Conservation (phyloP, 2,113 vertebrate species). For the Apistogramma diplotaenia region DNA sequence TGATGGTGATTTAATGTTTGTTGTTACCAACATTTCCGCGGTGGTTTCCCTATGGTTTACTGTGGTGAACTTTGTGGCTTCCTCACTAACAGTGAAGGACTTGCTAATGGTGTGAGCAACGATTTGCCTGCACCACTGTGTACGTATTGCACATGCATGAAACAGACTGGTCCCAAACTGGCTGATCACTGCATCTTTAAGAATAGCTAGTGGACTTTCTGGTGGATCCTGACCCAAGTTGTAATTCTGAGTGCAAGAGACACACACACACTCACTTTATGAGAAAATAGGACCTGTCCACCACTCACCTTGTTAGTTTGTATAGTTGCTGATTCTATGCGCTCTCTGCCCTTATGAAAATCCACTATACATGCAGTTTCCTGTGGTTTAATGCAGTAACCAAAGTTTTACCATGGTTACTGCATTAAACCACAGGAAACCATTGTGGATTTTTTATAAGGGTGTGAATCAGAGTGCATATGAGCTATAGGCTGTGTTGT, state of each 20-base stretch:
- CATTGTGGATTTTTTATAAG: no score
- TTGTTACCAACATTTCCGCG: no score
- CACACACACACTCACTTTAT: neutral
- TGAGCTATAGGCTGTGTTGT: neutral
- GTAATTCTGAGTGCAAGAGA: neutral
- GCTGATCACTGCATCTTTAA: neutral
- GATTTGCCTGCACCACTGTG: neutral
- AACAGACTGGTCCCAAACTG: neutral
- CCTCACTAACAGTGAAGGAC: neutral
- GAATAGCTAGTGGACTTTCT: neutral
- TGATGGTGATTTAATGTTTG: neutral
- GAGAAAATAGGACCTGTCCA: slow-evolving; percentile 1
- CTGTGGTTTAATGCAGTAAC: no score
- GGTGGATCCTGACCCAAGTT: neutral
- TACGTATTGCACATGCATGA: neutral
- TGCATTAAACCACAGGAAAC: no score
- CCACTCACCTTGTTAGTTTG: neutral
- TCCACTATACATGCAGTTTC: no score
- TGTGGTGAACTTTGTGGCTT: neutral
- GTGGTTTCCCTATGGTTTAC: neutral
- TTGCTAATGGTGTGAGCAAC: neutral
- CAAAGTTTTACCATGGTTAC: no score
- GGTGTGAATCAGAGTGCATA: neutral
- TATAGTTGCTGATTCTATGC: neutral
- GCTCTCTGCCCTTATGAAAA: no score